Evolutionary conservation across 2,113 vertebrate species (phyloP), one percentile per base, ranked within the genome.

Genomic region (Pica pica): DNA sequence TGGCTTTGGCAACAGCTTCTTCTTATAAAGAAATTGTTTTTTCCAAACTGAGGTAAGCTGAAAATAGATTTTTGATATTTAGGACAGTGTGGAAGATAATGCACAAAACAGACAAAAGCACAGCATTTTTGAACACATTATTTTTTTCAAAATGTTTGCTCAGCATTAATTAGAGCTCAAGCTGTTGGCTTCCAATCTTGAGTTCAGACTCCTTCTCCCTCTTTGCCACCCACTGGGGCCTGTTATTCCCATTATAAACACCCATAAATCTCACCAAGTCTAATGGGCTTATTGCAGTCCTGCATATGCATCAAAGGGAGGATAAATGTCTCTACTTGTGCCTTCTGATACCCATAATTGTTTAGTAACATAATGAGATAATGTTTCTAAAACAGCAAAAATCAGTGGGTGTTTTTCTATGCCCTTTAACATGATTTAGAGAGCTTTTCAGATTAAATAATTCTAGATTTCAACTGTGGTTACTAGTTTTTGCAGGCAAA

Each of bases 311-410:
- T 95, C 79, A 77, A 87, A 56, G 30, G 55, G 39, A 91, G 59
- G 59, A 95, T 83, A 93, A 95, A 95, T 95, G 78, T 67, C 71
- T 94, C 41, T 74, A 10, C 57, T 92, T 88, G 64, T 87, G 80
- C 60, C 49, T 86, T 96, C 70, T 87, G 91, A 95, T 89, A 78
- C 37, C 31, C 67, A 46, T 94, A 96, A 96, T 78, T 94, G 46
- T 91, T 94, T 93, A 89, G 82, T 63, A 79, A 91, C 78, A 70
- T 96, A 96, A 97, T 91, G 89, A 96, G 83, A 96, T 89, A 80
- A 91, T 91, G 75, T 85, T 91, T 94, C 87, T 94, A 83, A 94
- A 95, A 12, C 64, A 90, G 50, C 47, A 94, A 89, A 93, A 95
- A 87, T 13, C 79, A 68, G 63, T 92, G 52, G 92, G 78, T 71